Conservation (phyloP, 1,140 invertebrate species). For the Steinernema khuongi region DNA sequence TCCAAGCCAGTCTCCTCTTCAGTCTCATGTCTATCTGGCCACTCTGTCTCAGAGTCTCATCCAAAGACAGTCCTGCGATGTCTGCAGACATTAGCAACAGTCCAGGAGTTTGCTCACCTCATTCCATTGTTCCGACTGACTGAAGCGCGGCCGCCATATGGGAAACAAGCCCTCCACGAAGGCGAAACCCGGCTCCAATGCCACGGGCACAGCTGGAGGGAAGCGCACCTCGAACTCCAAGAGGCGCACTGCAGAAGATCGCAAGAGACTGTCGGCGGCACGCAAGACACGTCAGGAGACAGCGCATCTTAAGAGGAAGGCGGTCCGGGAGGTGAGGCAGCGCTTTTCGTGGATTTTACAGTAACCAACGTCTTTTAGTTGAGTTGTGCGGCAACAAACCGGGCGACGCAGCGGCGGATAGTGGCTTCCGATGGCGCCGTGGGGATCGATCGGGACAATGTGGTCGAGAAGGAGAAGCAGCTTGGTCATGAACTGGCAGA, state of each 20-base stretch:
- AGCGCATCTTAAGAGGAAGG: not conserved
- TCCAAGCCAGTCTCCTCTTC: no score
- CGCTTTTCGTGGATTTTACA: not conserved
- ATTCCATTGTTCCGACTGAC: not conserved
- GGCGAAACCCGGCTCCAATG: not conserved
- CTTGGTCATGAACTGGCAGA: constrained; percentile 28
- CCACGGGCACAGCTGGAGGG: not conserved
- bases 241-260: not conserved
- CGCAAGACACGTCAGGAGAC: not conserved
- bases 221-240: not conserved
- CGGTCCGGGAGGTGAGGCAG: not conserved
- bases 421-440: not conserved
- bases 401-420: constrained; percentile 10
- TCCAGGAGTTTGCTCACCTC: not conserved
- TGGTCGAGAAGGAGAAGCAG: constrained; percentile 5
- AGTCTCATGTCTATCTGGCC: no score
- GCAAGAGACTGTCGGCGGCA: not conserved
- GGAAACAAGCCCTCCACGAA: not conserved
- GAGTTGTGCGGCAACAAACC: constrained; percentile 23
- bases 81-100: no score
- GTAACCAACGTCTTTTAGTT: not conserved
- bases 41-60: no score
- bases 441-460: constrained; percentile 19
- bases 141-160: not conserved
- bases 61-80: no score